A percentile compares a stretch with the other conserved stretches of the same genome.
Conservation (phyloP, 2,113 vertebrate species). For the Eclectus roratus region DNA sequence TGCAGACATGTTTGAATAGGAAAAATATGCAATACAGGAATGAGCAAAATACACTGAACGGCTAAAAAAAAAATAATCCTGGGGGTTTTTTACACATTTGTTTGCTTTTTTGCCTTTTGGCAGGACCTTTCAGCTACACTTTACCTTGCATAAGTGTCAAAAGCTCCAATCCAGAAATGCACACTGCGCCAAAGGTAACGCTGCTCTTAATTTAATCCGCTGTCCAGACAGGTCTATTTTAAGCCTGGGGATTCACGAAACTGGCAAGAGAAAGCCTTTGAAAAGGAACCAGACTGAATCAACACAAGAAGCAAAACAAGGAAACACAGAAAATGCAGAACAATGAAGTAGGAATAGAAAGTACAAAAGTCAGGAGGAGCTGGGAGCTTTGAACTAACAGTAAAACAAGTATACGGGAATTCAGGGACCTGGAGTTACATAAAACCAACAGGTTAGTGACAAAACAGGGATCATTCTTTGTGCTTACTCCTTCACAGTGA, state of each 20-base stretch:
- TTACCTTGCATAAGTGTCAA: neutral
- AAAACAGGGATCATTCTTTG: neutral
- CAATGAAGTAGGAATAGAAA: slow-evolving; percentile 46
- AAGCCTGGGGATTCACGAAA: neutral
- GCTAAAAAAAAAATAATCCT: neutral
- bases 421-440: fast-evolving
- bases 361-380: neutral
- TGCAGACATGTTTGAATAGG: neutral
- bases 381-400: neutral
- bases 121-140: neutral
- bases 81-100: neutral
- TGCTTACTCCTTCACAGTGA: neutral
- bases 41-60: neutral
- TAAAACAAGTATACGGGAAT: neutral
- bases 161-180: neutral
- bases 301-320: slow-evolving; percentile 34
- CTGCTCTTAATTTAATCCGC: neutral
- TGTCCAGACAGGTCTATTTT: neutral
- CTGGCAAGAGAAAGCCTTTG: neutral
- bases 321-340: slow-evolving; percentile 46
- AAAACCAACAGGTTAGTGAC: neutral
- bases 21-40: neutral
- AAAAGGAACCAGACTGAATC: slow-evolving; percentile 19
- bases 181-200: neutral
- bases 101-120: neutral